Evolutionary conservation across 2,888 invertebrate genomes (phyloP), one percentile per base, ranked within the genome.

Genomic region (Cephus rjabovi): DNA sequence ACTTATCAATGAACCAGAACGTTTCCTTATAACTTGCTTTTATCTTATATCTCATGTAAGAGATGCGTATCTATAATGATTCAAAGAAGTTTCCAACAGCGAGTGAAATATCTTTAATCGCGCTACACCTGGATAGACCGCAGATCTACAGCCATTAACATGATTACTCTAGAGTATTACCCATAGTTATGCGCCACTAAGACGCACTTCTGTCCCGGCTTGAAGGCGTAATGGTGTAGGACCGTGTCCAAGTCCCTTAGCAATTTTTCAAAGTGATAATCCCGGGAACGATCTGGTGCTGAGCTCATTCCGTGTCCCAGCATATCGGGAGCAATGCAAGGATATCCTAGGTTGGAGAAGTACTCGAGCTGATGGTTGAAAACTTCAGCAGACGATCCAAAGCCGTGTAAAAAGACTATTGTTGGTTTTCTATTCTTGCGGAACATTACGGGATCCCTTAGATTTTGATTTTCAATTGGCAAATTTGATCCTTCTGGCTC

Each of bases 131-230:
- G 23, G 56, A 56, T 23, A 56, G 23, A 56, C 56, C 56, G 56
- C 23, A 56, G 6, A 23, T 56, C 15, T 23, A 56, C 23, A 23
- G 23, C 56, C 56, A 56, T 56, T 56, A 56, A 56, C 56, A 23
- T 56, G 23, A 56, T 56, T 56, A 23, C 23, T 23, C 56, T 23
- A 56, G 56, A 56, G 23, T 87, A 90, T 92, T 92, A 95, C 94
- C 95, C 95, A 90, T 95, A 95, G 73, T 95, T 95, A 90, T 95
- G 95, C 15, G 94, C 95, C 80, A 95, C 93, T 69, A 95, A 87
- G 75, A 95, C 93, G 87, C 94, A 94, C 83, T 93, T 94, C 84
- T 91, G 92, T 79, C 90, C 93, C 81, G 90, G 92, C 83, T 90
- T 92, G 79, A 93, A 92, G 78, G 94, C 93, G 85, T 94, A 95